Evolutionary conservation across 2,113 vertebrate genomes (phyloP).

Genomic region (Oenanthe oenanthe): DNA sequence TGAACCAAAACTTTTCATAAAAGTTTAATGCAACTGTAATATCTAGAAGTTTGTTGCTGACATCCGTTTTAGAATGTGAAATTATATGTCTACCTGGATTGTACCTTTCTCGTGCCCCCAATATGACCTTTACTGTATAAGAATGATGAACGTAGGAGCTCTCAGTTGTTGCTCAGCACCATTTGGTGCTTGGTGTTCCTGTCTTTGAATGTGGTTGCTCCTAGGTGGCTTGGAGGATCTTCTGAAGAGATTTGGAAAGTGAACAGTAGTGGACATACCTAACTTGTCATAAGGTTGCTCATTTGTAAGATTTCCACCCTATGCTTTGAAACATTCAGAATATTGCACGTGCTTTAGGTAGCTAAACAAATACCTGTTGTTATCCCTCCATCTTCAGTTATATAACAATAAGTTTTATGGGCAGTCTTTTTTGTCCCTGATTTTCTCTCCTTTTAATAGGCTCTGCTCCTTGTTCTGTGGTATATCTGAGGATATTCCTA

Average conservation of each 20-base stretch:
- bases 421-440: background rate
- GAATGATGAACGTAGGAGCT: background rate
- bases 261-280: background rate
- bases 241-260: background rate
- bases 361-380: background rate
- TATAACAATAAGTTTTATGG: background rate
- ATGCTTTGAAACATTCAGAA: background rate
- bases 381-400: background rate
- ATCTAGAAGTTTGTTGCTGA: background rate
- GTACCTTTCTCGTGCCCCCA: background rate
- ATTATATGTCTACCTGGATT: background rate
- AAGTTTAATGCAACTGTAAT: background rate
- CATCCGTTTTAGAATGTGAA: background rate
- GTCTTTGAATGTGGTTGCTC: background rate
- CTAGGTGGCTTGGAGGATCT: background rate
- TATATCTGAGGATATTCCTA: background rate
- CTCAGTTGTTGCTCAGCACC: background rate
- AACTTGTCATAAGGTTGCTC: background rate
- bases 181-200: background rate
- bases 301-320: background rate
- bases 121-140: background rate
- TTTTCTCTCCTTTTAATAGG: background rate
- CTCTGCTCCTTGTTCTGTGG: background rate
- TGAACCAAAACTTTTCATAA: background rate
- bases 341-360: background rate